Base-by-base conservation (phyloP, 1,140 invertebrate species). In the Lucilia cuprina region DNA sequence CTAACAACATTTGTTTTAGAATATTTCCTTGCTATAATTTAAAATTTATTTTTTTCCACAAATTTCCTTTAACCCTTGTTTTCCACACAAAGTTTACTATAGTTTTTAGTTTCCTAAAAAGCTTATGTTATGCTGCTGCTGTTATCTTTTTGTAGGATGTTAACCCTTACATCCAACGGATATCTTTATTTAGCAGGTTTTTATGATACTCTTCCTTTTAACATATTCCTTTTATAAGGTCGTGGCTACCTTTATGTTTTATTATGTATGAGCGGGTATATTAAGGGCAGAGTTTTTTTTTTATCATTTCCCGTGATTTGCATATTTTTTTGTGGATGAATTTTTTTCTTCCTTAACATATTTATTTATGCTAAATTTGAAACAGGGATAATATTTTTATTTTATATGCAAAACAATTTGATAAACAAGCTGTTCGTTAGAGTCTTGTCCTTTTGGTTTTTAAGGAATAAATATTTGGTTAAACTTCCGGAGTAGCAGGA, bases 401-500 rank as follows among this genome's bases (percentile, higher is more conserved):
- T 70, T n/a, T 78, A 41, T 78, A 78, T 78, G 75, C 75, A 78
- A 41, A 78, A 78, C 35, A 78, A 78, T 78, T 30, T 78, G 13
- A 9, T 60, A 70, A 70, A 70, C 17, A 19, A 41, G 10, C 41
- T 41, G 41, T 41, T 41, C 7, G 5, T 41, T 10, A 30, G 1
- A 30, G 3, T 41, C 41, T 41, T 41, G 41, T 41, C 41, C 41
- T 41, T 41, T 41, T 41, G 17, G 50, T 55, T 55, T 55, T 49
- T 30, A 41, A 41, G 74, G 35, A 78, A 78, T 2, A 19, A 12
- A 80, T 49, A 21, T 17, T 21, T 80, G 49, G 41, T 49, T 49
- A 50, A 41, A 41, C 41, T 49, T 49, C 8, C 10, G 19, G 41
- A 3, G 30, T 49, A 19, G 41, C 19, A 7, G 5, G 7, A 2